Percentiles rank a stretch among this genome's conserved stretches.
Conservation (phyloP, 2,888 invertebrate species). For the Alentia gelatinosa region DNA sequence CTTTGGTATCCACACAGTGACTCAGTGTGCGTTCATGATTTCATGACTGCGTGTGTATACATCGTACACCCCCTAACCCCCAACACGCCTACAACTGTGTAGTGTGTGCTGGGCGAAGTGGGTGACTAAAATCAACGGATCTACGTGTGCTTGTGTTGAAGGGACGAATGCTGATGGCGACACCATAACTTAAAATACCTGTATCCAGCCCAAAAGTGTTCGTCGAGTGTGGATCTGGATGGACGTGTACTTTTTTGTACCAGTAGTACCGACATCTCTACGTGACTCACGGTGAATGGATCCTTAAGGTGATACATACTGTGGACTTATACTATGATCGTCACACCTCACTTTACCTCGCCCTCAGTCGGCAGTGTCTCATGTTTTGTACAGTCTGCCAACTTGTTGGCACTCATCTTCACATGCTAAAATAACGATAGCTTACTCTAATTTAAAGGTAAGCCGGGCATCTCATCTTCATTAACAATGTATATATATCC, state of each 20-base stretch:
- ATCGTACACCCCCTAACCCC: background rate
- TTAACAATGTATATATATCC: background rate
- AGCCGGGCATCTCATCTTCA: conserved; percentile 21
- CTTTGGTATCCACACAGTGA: conserved; percentile 46
- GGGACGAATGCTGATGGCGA: background rate
- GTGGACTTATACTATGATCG: conserved; percentile 18
- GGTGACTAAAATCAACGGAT: background rate
- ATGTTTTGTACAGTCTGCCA: conserved; percentile 28
- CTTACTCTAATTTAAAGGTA: conserved; percentile 8
- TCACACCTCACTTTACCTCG: conserved; percentile 41
- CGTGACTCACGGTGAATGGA: conserved; percentile 16
- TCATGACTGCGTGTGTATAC: background rate
- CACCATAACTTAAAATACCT: background rate
- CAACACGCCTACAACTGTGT: background rate
- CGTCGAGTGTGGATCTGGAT: background rate
- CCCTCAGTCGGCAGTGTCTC: conserved; percentile 14
- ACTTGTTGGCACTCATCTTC: background rate
- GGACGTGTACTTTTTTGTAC: background rate
- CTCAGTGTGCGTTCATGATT: conserved; percentile 11
- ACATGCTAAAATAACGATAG: background rate
- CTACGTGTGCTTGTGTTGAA: background rate
- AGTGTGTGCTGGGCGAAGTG: background rate
- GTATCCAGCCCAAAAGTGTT: background rate
- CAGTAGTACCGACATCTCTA: background rate
- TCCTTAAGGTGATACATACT: conserved; percentile 23